Percentiles rank a stretch among this genome's conserved stretches.
Conservation (phyloP, 1,140 invertebrate species). For the Xylocopa sonorina region DNA sequence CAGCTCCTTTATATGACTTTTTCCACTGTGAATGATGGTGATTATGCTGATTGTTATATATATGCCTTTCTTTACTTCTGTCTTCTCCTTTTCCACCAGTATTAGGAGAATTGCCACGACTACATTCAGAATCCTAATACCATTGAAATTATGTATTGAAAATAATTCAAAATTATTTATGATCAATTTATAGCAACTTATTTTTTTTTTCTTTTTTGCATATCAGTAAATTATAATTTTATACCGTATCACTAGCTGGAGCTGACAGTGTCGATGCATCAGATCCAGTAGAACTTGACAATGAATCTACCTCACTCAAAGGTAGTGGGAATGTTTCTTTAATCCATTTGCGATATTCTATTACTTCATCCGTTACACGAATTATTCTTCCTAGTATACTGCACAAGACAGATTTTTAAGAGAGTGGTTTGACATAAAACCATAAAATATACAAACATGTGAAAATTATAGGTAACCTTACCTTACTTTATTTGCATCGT, state of each 20-base stretch:
- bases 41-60: conserved; percentile 76
- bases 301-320: conserved; percentile 76
- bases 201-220: no score
- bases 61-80: conserved; percentile 75
- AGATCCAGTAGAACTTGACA: conserved; percentile 80
- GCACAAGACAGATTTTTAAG: conserved; percentile 62
- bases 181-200: background rate
- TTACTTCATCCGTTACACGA: conserved; percentile 95
- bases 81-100: conserved; percentile 76
- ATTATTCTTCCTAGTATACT: conserved; percentile 95
- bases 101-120: conserved; percentile 80
- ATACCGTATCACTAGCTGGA: conserved; percentile 80
- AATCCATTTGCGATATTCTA: conserved; percentile 93
- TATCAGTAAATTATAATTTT: background rate
- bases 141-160: conserved; percentile 33
- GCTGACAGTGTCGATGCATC: conserved; percentile 81
- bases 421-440: background rate
- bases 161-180: background rate
- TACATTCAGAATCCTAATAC: conserved; percentile 80
- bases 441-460: background rate
- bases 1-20: conserved; percentile 77
- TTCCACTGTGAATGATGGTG: conserved; percentile 76
- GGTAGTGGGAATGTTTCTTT: conserved; percentile 84
- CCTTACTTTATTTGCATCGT: conserved; percentile 83
- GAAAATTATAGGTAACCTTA: conserved; percentile 57